phyloP scores from a whole-genome alignment of 2,797 vertebrate species.

The Sarcophilus harrisii region DNA sequence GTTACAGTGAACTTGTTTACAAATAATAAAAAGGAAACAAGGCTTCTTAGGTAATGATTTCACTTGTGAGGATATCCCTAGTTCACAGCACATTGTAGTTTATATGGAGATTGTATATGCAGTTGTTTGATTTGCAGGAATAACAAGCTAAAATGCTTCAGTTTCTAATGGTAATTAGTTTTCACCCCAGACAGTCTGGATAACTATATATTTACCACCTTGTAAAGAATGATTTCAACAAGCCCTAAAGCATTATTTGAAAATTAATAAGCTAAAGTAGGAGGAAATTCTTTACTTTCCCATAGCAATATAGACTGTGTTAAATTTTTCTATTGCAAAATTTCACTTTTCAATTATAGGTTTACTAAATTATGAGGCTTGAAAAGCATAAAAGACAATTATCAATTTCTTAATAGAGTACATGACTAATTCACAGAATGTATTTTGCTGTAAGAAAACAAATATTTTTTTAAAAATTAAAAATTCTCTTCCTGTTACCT shows the following conservation, averaged over 20 bases:
- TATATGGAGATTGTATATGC: slow-evolving; percentile 85
- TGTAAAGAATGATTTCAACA: slow-evolving; percentile 90
- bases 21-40: slow-evolving; percentile 65
- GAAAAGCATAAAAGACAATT: slow-evolving; percentile 89
- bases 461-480: slow-evolving; percentile 74
- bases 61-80: slow-evolving; percentile 76
- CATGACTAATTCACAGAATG: slow-evolving; percentile 85
- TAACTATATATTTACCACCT: slow-evolving; percentile 88
- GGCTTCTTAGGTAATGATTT: slow-evolving; percentile 76
- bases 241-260: slow-evolving; percentile 89
- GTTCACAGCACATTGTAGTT: slow-evolving; percentile 83
- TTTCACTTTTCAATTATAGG: slow-evolving; percentile 89
- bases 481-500: slow-evolving; percentile 75
- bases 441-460: slow-evolving; percentile 84
- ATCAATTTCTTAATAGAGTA: slow-evolving; percentile 88
- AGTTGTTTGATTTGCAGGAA: slow-evolving; percentile 87
- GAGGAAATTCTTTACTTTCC: slow-evolving; percentile 87
- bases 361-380: slow-evolving; percentile 87
- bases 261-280: slow-evolving; percentile 90
- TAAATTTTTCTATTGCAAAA: slow-evolving; percentile 89
- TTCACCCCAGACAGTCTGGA: slow-evolving; percentile 89
- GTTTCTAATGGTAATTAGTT: slow-evolving; percentile 89
- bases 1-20: slow-evolving; percentile 69
- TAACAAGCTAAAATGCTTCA: slow-evolving; percentile 87
- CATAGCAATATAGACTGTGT: slow-evolving; percentile 85